phyloP scores from a whole-genome alignment of 2,888 invertebrate species.

The Marronus borbonicus region DNA sequence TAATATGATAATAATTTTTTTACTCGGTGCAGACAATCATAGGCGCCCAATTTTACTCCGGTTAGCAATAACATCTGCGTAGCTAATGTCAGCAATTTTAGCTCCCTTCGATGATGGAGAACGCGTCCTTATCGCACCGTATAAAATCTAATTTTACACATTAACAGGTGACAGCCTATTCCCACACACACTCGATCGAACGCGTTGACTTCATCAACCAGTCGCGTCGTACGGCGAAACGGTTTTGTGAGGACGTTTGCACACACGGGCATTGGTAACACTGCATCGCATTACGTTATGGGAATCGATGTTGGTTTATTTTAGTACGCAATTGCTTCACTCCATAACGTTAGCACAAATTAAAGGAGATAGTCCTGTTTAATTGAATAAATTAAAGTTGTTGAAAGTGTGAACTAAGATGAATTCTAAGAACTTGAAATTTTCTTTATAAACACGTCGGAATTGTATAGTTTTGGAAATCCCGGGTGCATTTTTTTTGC shows the following conservation, averaged over 20 bases:
- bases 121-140: constrained; percentile 8
- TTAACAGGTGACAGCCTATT: constrained; percentile 28
- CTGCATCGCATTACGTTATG: too few species aligned
- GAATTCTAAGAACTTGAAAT: too few species aligned
- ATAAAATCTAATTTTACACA: constrained; percentile 25
- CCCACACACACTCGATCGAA: constrained; percentile 9
- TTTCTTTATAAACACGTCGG: too few species aligned
- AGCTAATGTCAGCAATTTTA: constrained; percentile 12
- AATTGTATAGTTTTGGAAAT: too few species aligned
- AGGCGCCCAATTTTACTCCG: background rate
- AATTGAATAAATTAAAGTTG: too few species aligned
- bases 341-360: too few species aligned
- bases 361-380: too few species aligned
- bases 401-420: too few species aligned
- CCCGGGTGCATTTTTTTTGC: too few species aligned
- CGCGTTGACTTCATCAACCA: background rate
- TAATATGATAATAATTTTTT: background rate
- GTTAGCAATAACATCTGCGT: background rate
- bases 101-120: constrained; percentile 1
- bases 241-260: background rate
- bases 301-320: too few species aligned
- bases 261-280: too few species aligned
- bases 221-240: background rate
- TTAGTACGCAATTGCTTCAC: too few species aligned
- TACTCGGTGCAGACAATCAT: background rate